phyloP scores from a whole-genome alignment of 2,113 vertebrate genomes.

The Triplophysa siluroides region DNA sequence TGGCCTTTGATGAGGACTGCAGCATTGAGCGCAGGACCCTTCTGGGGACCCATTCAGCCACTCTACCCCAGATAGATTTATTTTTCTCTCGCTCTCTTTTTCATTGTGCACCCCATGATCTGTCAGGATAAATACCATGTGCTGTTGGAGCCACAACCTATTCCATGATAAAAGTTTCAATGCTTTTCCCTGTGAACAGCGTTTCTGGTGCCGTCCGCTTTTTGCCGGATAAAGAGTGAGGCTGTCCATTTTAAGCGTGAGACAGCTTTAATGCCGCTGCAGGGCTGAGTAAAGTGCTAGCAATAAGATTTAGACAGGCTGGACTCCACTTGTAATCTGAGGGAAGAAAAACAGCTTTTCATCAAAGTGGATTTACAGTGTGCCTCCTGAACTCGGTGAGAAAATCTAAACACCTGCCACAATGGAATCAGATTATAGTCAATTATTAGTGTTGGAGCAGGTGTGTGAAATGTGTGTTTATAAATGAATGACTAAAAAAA shows the following conservation, averaged over 20 bases:
- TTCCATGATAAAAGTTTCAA: constrained; percentile 47
- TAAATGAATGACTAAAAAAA: no score
- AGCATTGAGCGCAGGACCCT: constrained; percentile 20
- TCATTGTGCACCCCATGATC: constrained; percentile 10
- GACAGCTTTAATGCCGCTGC: constrained; percentile 66
- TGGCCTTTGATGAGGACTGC: constrained; percentile 44
- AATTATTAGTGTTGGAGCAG: not conserved
- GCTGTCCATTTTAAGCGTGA: constrained; percentile 59
- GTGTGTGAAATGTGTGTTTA: not conserved
- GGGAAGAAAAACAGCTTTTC: constrained; percentile 58
- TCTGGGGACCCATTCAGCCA: constrained; percentile 22
- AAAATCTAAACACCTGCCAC: not conserved
- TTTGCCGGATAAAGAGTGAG: constrained; percentile 52
- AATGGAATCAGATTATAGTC: constrained; percentile 20
- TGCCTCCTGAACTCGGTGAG: constrained; percentile 18
- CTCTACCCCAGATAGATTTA: constrained; percentile 11
- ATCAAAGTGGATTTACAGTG: constrained; percentile 61
- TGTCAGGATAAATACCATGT: constrained; percentile 24
- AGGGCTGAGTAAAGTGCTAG: constrained; percentile 54
- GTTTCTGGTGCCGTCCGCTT: constrained; percentile 38
- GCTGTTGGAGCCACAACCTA: constrained; percentile 18
- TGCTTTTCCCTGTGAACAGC: constrained; percentile 14
- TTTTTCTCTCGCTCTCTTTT: constrained; percentile 23
- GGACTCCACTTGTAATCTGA: constrained; percentile 59
- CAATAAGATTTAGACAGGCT: constrained; percentile 62